phyloP scores from a whole-genome alignment of 2,888 invertebrate genomes.

The Horisme vitalbata region DNA sequence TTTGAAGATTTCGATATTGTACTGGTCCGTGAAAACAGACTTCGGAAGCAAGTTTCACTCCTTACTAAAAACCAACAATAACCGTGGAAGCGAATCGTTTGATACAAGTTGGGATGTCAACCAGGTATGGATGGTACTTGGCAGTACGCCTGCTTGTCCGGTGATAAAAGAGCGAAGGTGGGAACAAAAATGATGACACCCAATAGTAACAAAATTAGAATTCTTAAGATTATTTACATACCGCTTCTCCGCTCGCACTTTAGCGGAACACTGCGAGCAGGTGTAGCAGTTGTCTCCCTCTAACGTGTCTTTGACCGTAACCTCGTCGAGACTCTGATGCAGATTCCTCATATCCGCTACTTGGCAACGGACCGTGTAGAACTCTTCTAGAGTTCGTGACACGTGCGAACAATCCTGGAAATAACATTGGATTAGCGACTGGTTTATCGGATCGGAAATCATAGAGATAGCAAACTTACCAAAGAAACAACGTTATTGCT shows the following conservation, averaged over 20 bases:
- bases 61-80: no score
- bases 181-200: no score
- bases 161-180: no score
- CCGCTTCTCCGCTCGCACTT: slow-evolving; percentile 97
- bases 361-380: slow-evolving; percentile 97
- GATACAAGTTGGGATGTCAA: no score
- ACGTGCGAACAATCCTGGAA: slow-evolving; percentile 95
- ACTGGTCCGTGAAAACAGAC: no score
- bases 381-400: slow-evolving; percentile 96
- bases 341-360: slow-evolving; percentile 98
- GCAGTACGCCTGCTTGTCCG: no score
- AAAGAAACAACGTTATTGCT: slow-evolving; percentile 98
- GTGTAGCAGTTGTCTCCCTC: slow-evolving; percentile 99
- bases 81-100: no score
- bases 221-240: slow-evolving; percentile 41
- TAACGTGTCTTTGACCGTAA: slow-evolving; percentile 97
- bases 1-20: no score
- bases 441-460: no score
- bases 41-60: no score
- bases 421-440: neutral
- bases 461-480: slow-evolving; percentile 66
- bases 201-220: no score
- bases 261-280: slow-evolving; percentile 96
- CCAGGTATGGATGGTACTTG: no score
- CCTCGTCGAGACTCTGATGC: slow-evolving; percentile 96